A percentile compares a stretch with the other conserved stretches of the same genome.
Evolutionary conservation across 2,797 vertebrate genomes (phyloP).

Genomic region (Anas acuta): DNA sequence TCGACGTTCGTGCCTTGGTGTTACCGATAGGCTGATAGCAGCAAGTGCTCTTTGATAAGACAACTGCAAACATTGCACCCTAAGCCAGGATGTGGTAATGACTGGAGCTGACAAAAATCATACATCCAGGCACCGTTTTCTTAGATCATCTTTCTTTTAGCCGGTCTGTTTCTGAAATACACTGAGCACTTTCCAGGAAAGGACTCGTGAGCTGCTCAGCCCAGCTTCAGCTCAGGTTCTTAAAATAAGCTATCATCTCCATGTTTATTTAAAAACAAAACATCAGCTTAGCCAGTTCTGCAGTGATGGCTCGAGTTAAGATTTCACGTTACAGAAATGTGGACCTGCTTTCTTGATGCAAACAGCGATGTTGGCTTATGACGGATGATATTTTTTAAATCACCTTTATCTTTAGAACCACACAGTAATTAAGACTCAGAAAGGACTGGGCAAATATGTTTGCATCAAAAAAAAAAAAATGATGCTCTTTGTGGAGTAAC

Average conservation of each 20-base stretch:
- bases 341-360: neutral
- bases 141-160: neutral
- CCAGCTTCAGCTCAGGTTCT: neutral
- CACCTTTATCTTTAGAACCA: neutral
- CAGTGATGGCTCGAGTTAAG: neutral
- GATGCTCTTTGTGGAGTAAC: neutral
- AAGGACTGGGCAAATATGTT: neutral
- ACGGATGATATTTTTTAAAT: neutral
- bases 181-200: conserved; percentile 12
- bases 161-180: neutral
- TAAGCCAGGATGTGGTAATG: conserved; percentile 20
- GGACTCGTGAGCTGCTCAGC: neutral
- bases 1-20: neutral
- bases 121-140: neutral
- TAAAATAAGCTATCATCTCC: neutral
- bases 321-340: neutral
- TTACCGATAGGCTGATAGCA: neutral
- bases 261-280: neutral
- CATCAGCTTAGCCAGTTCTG: neutral
- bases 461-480: neutral
- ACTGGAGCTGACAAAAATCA: neutral
- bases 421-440: neutral
- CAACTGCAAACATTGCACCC: neutral
- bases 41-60: neutral
- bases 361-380: neutral